Evolutionary conservation across 2,113 vertebrate species (phyloP), one percentile per base, ranked within the genome.

Genomic region (Grantiella picta): DNA sequence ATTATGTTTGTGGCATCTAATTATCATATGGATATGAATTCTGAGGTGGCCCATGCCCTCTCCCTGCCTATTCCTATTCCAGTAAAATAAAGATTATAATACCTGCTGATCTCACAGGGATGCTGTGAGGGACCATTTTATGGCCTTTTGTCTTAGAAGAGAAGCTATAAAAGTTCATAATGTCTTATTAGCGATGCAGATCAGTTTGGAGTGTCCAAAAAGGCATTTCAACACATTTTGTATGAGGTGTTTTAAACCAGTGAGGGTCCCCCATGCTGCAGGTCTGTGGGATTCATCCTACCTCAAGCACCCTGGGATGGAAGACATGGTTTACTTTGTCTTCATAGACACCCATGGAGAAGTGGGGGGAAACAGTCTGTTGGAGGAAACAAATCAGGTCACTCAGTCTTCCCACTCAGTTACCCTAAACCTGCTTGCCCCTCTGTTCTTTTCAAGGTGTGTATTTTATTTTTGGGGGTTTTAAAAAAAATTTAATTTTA

Each of bases 221-320:
- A 70, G 16, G 33, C 33, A 92, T 89, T 92, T 71, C 24, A 59
- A 64, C 44, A 12, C 3, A 47, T 59, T 77, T 81, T 77, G 9
- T 23, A 19, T 52, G 2, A 63, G 77, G 12, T 18, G 19, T 35
- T 92, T 95, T 59, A 45, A 81, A 59, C 18, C 15, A 73, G 22
- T 50, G 35, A 78, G 29, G 42, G 8, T 3, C 10, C 27, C 44
- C 22, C 2, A 0, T 28, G 36, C n/a, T 76, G n/a, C 14, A 36
- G 38, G 21, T 68, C 0, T 0, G 8, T 15, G 36, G 6, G 5
- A 18, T 22, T 86, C 2, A 4, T 66, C 53, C 57, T 75, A 10
- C 21, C 24, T 68, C 33, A 54, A 45, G 53, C 9, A 33, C 19
- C 17, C 15, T 31, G 54, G 11, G 15, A 21, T 56, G 50, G 33